phyloP scores from a whole-genome alignment of 1,140 invertebrate species.

The Aphelenchoides fujianensis region DNA sequence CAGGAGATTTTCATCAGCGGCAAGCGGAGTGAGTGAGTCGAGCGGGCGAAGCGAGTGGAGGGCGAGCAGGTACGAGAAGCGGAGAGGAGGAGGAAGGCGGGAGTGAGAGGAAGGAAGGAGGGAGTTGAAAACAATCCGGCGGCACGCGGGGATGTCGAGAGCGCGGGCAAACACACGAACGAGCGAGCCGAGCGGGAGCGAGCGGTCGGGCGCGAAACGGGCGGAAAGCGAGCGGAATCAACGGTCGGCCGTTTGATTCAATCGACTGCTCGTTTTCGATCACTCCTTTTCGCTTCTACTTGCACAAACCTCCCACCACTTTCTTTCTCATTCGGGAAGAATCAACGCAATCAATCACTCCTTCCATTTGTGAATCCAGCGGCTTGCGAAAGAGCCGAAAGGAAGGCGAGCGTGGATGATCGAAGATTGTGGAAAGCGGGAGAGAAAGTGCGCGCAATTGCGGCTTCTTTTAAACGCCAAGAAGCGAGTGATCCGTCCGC shows the following conservation, averaged over 20 bases:
- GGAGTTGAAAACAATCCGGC: neutral
- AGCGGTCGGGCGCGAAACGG: neutral
- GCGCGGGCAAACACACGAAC: neutral
- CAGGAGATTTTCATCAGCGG: neutral
- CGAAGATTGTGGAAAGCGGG: no score
- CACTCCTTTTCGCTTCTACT: no score
- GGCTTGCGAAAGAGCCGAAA: no score
- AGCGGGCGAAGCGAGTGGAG: neutral
- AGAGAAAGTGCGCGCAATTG: no score
- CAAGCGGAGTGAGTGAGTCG: no score
- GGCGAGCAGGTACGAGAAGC: neutral
- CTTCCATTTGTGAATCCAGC: no score
- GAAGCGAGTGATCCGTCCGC: neutral
- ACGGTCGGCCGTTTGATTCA: no score
- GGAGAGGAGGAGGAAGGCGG: no score
- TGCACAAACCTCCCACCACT: neutral
- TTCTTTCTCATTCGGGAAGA: neutral
- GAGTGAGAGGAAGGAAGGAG: neutral
- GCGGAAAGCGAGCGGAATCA: neutral
- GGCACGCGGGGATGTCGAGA: no score
- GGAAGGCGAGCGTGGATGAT: no score
- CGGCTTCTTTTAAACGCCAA: neutral
- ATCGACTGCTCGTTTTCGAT: no score
- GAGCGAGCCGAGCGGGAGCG: no score
- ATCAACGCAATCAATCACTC: neutral